Evolutionary conservation across 2,797 vertebrate genomes (phyloP), one percentile per base, ranked within the genome.

Genomic region (Syndactyla subalaris): DNA sequence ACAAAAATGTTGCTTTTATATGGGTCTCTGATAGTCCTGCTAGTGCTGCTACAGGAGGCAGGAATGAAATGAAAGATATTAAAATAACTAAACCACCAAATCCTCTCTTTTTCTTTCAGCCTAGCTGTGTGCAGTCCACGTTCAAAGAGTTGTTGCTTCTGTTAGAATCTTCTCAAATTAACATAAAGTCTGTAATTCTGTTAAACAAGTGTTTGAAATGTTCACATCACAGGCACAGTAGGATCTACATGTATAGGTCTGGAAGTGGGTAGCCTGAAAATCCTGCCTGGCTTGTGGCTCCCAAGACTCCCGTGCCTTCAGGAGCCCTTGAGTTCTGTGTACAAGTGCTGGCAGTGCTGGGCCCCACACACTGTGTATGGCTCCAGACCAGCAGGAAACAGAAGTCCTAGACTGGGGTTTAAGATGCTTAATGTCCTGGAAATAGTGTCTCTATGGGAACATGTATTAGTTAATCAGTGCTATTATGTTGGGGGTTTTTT

Each of bases 1-100:
- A 92, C 73, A 93, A 86, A 93, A 67, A 65, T 82, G 48, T 70
- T 86, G 83, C 48, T 75, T 96, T 96, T 83, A 12, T 63, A 13
- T 49, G 11, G 4, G 29, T 80, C 63, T 90, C 43, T 93, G 79
- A 49, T 91, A 86, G 66, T 39, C 76, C 67, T 78, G 63, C 76
- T 88, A 27, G 70, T 74, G 59, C 62, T 88, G 55, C 74, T 91
- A 3, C 34, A 63, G 43, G 58, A 88, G 71, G 43, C 29, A 68
- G 45, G 63, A 74, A 52, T 59, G 36, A 92, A 90, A n/a, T 74
- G 38, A 51, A 82, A 80, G 48, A 27, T 39, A 80, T 38, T 92
- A 77, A 85, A 95, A 77, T 74, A 94, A 89, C 61, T 83, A 93
- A 93, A 62, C 17, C 39, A 34, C 45, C 36, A 78, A 83, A 77